Evolutionary conservation across 2,797 vertebrate genomes (phyloP), one percentile per base, ranked within the genome.

Genomic region (Florisuga fusca): DNA sequence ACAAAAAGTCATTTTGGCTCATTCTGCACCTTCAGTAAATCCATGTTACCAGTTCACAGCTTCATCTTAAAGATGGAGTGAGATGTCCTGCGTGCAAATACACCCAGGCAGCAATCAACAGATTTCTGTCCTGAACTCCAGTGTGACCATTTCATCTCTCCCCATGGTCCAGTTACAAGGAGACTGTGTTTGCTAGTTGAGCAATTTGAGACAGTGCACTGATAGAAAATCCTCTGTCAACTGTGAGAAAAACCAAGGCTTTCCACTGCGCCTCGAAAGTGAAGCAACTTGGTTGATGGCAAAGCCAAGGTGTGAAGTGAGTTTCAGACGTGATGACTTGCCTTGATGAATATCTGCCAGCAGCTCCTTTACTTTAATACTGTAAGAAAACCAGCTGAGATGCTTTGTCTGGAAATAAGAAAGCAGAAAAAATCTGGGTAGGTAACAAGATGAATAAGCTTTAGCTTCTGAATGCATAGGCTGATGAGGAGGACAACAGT

Each of bases 131-230:
- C 85, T 57, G 45, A 64, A 57, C 62, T 78, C 46, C 19, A 18
- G 4, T 9, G 10, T 2, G 6, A 17, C 34, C 34, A 21, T 69
- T 51, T 57, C 45, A 26, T 12, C 59, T 81, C 58, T 58, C 21
- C 31, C 38, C 9, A 3, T 0, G 0, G 3, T 50, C 22, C 14
- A 7, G 13, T 31, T 34, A 14, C 57, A 12, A 5, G 45, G n/a
- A 80, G 31, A 18, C 46, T 15, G 13, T 1, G 0, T 58, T 73
- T 79, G 14, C n/a, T 29, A 2, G 29, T 29, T 10, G 20, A 77
- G 53, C 33, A 64, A 19, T 46, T 54, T n/a, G 18, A 48, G 36
- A 20, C 54, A 4, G 15, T 45, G 46, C 50, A 51, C n/a, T 31
- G 45, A 33, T 5, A 61, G 55, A 78, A 78, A 63, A 5, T 15